Conservation (phyloP, 2,113 vertebrate species). For the Elephantulus edwardii region DNA sequence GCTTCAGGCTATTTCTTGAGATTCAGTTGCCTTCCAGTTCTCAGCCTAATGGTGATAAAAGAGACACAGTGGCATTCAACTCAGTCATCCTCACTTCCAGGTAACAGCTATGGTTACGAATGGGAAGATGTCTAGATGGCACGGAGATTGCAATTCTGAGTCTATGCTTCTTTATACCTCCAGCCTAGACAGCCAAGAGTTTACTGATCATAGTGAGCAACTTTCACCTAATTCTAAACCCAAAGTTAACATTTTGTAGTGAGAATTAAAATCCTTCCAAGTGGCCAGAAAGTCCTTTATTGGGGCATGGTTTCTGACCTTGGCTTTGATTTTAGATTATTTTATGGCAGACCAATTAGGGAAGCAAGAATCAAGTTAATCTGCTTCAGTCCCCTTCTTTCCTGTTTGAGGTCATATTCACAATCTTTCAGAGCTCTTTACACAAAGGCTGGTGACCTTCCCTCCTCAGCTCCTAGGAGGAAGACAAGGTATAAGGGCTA, state of each 20-base stretch:
- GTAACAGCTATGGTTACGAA: background rate
- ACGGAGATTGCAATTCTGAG: background rate
- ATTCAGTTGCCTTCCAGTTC: background rate
- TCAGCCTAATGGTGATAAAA: background rate
- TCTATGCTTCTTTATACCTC: background rate
- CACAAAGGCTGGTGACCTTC: background rate
- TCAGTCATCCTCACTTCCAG: background rate
- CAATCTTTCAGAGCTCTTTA: background rate
- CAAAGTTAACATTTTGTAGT: background rate
- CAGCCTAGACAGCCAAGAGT: background rate
- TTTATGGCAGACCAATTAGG: background rate
- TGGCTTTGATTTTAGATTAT: constrained; percentile 25
- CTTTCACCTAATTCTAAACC: background rate
- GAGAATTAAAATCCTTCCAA: background rate
- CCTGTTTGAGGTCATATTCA: background rate
- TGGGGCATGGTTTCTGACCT: background rate
- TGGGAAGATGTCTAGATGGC: background rate
- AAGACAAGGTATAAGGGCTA: no score
- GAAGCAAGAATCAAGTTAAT: background rate
- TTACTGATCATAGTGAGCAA: background rate
- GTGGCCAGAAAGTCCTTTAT: background rate
- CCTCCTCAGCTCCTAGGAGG: background rate
- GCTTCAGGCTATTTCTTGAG: background rate
- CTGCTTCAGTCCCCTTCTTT: background rate
- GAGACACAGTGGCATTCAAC: background rate